These are phyloP conservation scores for Galbula dea DNA, from an alignment of 2,113 vertebrate species.

Conservation along the genomic window DNA sequence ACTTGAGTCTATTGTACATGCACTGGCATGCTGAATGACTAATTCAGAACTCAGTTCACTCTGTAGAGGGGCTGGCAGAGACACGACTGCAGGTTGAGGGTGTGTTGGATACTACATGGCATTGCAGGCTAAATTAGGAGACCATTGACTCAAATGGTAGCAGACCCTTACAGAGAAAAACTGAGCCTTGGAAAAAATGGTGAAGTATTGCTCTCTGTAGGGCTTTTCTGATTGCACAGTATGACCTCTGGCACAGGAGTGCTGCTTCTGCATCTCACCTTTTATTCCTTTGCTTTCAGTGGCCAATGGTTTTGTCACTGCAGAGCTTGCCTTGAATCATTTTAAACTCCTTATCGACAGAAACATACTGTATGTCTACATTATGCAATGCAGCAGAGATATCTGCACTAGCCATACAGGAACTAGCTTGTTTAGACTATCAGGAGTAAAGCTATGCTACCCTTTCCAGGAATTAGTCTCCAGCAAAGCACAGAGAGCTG, in stretches of 20 bases:
- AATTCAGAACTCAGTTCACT: conserved; percentile 33
- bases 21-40: not conserved
- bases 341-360: not conserved
- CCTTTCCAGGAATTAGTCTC: not conserved
- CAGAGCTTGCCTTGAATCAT: not conserved
- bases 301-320: not conserved
- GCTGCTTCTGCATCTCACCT: not conserved
- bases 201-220: not conserved
- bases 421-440: not conserved
- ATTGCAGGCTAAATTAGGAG: not conserved
- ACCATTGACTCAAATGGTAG: not conserved
- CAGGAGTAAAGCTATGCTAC: not conserved
- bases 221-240: not conserved
- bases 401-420: not conserved
- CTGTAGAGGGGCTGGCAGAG: not conserved
- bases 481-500: not conserved
- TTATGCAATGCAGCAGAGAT: not conserved
- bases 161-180: not conserved
- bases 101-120: not conserved
- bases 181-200: not conserved
- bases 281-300: not conserved
- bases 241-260: not conserved
- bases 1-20: conserved; percentile 4
- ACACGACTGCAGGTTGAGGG: not conserved
- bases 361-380: not conserved